Evolutionary conservation across 2,797 vertebrate species (phyloP).

Genomic region (Miichthys miiuy): DNA sequence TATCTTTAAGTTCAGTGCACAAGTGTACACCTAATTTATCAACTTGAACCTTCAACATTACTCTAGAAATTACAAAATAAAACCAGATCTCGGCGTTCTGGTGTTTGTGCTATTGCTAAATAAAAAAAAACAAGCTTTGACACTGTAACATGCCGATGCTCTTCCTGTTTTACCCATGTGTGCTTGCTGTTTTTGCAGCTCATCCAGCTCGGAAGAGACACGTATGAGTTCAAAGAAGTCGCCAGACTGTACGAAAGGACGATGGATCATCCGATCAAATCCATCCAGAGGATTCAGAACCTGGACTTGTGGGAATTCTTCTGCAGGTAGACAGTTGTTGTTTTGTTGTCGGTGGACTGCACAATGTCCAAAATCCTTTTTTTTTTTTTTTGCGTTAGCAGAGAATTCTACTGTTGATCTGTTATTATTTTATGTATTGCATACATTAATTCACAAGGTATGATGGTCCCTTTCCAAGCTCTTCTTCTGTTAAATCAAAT

Average conservation of each 20-base stretch:
- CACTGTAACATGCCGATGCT: no score
- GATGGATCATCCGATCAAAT: slow-evolving; percentile 93
- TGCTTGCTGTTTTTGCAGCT: slow-evolving; percentile 83
- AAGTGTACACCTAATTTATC: neutral
- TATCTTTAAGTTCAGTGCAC: no score
- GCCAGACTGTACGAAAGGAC: slow-evolving; percentile 93
- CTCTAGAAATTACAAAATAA: neutral
- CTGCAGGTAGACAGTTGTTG: slow-evolving; percentile 89
- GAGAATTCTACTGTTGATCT: neutral
- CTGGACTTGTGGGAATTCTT: slow-evolving; percentile 98
- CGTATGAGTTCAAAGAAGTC: slow-evolving; percentile 96
- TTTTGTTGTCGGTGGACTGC: neutral
- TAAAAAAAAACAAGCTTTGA: neutral
- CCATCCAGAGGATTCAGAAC: slow-evolving; percentile 97
- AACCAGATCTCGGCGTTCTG: neutral
- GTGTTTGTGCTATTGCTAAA: no score
- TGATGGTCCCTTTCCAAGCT: neutral
- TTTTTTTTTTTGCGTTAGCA: slow-evolving; percentile 1
- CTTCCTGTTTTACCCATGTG: neutral
- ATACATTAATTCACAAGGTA: neutral
- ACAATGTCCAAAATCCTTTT: neutral
- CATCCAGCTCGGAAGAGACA: slow-evolving; percentile 91
- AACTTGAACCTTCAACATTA: no score
- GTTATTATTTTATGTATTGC: neutral
- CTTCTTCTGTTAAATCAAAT: slow-evolving; percentile 4